Conservation (phyloP, 2,888 invertebrate genomes). For the Aphodius sticticus region DNA sequence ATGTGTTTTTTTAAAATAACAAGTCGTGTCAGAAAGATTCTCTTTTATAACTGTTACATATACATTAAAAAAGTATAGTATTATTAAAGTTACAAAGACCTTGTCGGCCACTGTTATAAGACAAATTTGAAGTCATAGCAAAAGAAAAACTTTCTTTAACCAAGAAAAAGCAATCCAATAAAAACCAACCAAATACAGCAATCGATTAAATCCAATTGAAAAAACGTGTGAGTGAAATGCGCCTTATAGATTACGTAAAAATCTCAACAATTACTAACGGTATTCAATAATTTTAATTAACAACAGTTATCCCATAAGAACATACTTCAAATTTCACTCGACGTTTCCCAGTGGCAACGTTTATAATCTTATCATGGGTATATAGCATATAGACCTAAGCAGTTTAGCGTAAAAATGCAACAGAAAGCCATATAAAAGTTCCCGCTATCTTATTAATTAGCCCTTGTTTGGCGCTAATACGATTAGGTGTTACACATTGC, state of each 20-base stretch:
- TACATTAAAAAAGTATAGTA: too few species aligned
- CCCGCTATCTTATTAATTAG: constrained; percentile 24
- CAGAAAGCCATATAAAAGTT: constrained; percentile 18
- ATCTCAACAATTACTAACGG: background rate
- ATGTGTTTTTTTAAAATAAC: too few species aligned
- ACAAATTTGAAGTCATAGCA: too few species aligned
- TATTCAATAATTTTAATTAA: background rate
- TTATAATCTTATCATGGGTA: background rate
- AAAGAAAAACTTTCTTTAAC: too few species aligned
- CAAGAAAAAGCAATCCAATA: too few species aligned
- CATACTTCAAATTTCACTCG: background rate
- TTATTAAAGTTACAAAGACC: too few species aligned
- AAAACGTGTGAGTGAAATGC: background rate
- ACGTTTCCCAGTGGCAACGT: background rate
- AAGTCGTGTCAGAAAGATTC: too few species aligned
- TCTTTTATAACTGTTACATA: too few species aligned
- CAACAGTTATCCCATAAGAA: background rate
- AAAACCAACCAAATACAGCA: too few species aligned
- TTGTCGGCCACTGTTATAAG: too few species aligned
- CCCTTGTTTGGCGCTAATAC: constrained; percentile 20
- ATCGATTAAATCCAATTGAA: background rate
- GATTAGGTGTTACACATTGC: constrained; percentile 21
- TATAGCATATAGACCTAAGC: background rate
- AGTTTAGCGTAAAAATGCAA: constrained; percentile 7
- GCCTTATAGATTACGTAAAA: background rate